These are phyloP conservation scores for Umimayanthus kanabou DNA, from an alignment of 92 coral and sea anemone genomes.

Conservation along the genomic window DNA sequence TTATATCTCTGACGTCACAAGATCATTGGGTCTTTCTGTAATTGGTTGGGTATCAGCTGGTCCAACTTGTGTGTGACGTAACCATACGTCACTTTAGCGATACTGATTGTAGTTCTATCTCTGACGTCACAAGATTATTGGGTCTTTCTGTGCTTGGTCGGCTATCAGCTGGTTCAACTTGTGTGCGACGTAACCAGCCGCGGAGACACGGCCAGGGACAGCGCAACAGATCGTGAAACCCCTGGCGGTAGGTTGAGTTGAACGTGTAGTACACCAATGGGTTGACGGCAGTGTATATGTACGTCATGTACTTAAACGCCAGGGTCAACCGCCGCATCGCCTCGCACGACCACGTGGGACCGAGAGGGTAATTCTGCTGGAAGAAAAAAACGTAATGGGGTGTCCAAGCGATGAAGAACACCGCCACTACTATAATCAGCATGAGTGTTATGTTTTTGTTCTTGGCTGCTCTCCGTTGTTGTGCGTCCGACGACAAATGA, in stretches of 20 bases:
- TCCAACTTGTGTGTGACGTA: too few relatives aligned
- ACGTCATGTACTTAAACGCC: background rate
- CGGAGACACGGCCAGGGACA: background rate
- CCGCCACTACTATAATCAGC: background rate
- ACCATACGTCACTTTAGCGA: too few relatives aligned
- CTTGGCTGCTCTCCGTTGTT: background rate
- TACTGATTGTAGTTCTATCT: too few relatives aligned
- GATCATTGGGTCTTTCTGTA: too few relatives aligned
- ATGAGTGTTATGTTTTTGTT: background rate
- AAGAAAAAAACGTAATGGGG: background rate
- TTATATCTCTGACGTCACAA: too few relatives aligned
- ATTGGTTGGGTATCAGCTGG: too few relatives aligned
- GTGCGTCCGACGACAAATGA: background rate
- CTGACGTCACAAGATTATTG: too few relatives aligned
- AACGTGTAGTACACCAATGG: background rate
- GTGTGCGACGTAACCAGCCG: too few relatives aligned
- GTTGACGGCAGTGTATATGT: background rate
- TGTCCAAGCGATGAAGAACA: constrained; percentile 1
- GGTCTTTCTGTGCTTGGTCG: too few relatives aligned
- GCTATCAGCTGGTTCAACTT: too few relatives aligned
- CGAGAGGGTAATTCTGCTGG: background rate
- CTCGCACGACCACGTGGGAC: background rate
- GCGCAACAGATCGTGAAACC: background rate
- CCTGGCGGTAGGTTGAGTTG: background rate
- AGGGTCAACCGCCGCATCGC: background rate